Evolutionary conservation across 2,888 invertebrate genomes (phyloP), one percentile per base, ranked within the genome.

Genomic region (Pycnomerus fuliginosus): DNA sequence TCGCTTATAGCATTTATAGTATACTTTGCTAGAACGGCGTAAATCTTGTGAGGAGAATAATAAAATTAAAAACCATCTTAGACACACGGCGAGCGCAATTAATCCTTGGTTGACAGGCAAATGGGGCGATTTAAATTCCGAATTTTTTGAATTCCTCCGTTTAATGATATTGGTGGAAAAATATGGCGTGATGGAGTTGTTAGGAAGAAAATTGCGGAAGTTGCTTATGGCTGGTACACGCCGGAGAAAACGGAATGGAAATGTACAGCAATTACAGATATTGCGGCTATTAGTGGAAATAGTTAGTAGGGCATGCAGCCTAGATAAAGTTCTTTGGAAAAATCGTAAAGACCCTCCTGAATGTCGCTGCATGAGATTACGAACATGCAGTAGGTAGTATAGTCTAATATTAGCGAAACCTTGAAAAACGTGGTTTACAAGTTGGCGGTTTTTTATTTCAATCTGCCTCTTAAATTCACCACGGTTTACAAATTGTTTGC

Each of bases 11-110:
- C n/a, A n/a, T n/a, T n/a, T n/a, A n/a, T n/a, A n/a, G n/a, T n/a
- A n/a, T n/a, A n/a, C n/a, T n/a, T n/a, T 20, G 5, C 7, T 20
- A 20, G 8, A 7, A 20, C 2, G 14, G 15, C 24, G 23, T 30
- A 25, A 35, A 35, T 25, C n/a, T n/a, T n/a, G n/a, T n/a, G n/a
- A n/a, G n/a, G 27, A 35, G 25, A 35, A 35, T 27, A 35, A 33
- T 33, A 33, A 33, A 22, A 23, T 33, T 14, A 33, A 33, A 35
- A 35, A 35, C 25, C 16, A 12, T 16, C 11, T 15, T 11, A n/a
- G 25, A 27, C 35, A 35, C 35, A 23, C 25, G 35, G 16, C 12
- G 27, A 35, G 16, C 16, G 15, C 15, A 35, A 25, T 35, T 25
- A 35, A 25, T 35, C 35, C 25, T 35, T 35, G 20, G 25, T 35